phyloP scores from a whole-genome alignment of 2,888 invertebrate species.

The Agonopterix arenella region DNA sequence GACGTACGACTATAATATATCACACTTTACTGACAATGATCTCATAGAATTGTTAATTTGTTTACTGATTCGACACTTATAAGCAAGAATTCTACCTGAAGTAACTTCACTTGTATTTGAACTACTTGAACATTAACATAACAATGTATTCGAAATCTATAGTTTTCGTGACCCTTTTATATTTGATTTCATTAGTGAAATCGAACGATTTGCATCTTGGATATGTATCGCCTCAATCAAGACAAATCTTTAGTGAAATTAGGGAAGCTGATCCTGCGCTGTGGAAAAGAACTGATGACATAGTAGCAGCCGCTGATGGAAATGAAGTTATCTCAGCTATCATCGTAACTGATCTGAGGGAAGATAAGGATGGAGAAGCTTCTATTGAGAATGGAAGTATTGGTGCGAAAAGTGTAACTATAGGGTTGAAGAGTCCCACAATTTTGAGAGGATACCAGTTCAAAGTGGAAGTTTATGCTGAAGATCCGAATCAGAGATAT shows the following conservation, averaged over 20 bases:
- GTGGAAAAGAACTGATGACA: conserved; percentile 52
- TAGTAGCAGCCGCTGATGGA: conserved; percentile 36
- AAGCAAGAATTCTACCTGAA: conserved; percentile 4
- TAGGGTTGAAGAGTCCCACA: conserved; percentile 50
- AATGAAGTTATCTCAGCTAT: conserved; percentile 15
- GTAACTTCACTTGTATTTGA: conserved; percentile 3
- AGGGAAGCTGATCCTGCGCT: conserved; percentile 51
- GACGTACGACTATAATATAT: conserved; percentile 2
- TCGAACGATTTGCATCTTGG: conserved; percentile 27
- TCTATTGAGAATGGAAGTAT: conserved; percentile 51
- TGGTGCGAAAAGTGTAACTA: conserved; percentile 47
- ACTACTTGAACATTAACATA: not conserved
- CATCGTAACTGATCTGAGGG: conserved; percentile 36
- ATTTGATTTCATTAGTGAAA: not conserved
- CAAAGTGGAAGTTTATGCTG: conserved; percentile 48
- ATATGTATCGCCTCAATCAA: conserved; percentile 24
- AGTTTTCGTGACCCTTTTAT: not conserved
- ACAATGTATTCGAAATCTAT: conserved; percentile 14
- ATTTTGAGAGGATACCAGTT: conserved; percentile 59
- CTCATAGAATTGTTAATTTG: conserved; percentile 11
- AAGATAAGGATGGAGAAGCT: conserved; percentile 51
- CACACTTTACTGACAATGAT: conserved; percentile 8
- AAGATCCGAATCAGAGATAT: conserved; percentile 27
- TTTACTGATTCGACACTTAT: conserved; percentile 9
- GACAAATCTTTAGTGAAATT: conserved; percentile 46